Evolutionary conservation across 2,113 vertebrate genomes (phyloP), one percentile per base, ranked within the genome.

Genomic region (Ctenodactylus gundi): DNA sequence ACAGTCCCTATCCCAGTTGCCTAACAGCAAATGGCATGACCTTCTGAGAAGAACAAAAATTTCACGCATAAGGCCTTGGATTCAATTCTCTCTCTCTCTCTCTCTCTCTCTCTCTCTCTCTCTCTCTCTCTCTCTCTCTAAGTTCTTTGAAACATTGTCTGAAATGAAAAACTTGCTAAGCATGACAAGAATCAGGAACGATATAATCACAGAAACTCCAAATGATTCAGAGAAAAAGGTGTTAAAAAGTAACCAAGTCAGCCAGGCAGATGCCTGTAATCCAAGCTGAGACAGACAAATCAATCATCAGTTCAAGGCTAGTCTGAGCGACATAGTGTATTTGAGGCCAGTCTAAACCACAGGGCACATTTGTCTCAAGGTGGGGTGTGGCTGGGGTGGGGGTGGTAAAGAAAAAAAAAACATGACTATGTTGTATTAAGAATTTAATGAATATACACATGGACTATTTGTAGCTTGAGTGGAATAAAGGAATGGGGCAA

Each of bases 361-460:
- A n/a, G n/a, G n/a, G n/a, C n/a, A n/a, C n/a, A n/a, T n/a, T n/a
- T n/a, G n/a, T n/a, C n/a, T n/a, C n/a, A n/a, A n/a, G n/a, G n/a
- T n/a, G n/a, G n/a, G n/a, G n/a, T n/a, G n/a, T n/a, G n/a, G n/a
- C n/a, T n/a, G n/a, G n/a, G n/a, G n/a, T n/a, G n/a, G n/a, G n/a
- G n/a, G n/a, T n/a, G 21, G 18, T 20, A 21, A 10, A 39, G 11
- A 68, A 39, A 68, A 14, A 68, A 68, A 73, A 91, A 82, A 64
- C 49, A n/a, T 34, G 92, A 78, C n/a, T 82, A 70, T 76, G 34
- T 31, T 90, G 67, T 85, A 80, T 58, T 58, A 75, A 88, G 41
- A 90, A 86, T 87, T 76, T 58, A 93, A 93, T 46, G 41, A 89
- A 44, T 72, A 85, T 44, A 84, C 8, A n/a, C 76, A 41, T 72